Conservation (phyloP, 2,888 invertebrate genomes). For the Troides oblongomaculatus region DNA sequence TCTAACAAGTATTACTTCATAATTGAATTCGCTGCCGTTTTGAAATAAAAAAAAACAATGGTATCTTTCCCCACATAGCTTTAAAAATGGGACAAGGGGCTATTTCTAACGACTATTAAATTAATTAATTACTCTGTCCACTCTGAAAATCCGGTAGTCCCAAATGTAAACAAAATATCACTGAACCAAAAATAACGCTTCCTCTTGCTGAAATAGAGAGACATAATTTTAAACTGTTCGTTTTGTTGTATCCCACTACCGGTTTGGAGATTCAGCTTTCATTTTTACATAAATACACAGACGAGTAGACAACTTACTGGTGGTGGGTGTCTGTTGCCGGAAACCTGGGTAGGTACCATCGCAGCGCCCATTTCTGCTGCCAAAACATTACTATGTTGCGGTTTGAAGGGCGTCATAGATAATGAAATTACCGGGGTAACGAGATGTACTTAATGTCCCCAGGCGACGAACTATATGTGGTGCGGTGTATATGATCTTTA, state of each 20-base stretch:
- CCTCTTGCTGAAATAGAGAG: conserved; percentile 28
- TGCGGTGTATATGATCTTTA: too few species aligned
- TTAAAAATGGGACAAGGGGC: background rate
- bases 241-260: background rate
- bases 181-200: conserved; percentile 23
- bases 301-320: background rate
- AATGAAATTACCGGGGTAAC: too few species aligned
- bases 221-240: conserved; percentile 14
- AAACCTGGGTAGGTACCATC: too few species aligned
- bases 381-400: too few species aligned
- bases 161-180: conserved; percentile 22
- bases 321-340: too few species aligned
- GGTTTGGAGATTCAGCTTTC: background rate
- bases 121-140: conserved; percentile 13
- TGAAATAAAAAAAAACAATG: background rate
- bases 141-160: conserved; percentile 14
- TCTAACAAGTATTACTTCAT: too few species aligned
- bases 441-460: too few species aligned
- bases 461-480: too few species aligned
- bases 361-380: too few species aligned
- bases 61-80: background rate
- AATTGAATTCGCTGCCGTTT: too few species aligned
- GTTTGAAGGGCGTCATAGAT: too few species aligned
- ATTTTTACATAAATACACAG: background rate
- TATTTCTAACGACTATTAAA: conserved; percentile 15